Base-by-base conservation (phyloP, 1,140 invertebrate species). In the Pinna nobilis region DNA sequence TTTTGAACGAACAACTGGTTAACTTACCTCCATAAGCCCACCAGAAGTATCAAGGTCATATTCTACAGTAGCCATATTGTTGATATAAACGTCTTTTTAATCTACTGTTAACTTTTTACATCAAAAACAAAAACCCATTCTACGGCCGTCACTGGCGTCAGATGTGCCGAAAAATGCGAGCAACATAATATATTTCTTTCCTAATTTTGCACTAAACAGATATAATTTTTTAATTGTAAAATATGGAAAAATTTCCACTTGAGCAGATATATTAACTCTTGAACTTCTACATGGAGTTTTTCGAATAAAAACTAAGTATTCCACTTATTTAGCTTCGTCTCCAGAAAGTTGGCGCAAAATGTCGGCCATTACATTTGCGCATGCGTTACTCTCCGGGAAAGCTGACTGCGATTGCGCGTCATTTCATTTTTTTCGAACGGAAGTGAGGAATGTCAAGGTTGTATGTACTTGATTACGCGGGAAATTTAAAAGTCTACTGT, bases 31-130 rank as follows among this genome's bases (percentile, higher is more conserved):
- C 92, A 94, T 94, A 28, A 93, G 87, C 69, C 92, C 92, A 75
- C 92, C 92, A 70, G 92, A 91, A 37, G 90, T 91, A 80, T 92
- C 91, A 65, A 93, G 87, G 88, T 93, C 92, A 84, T 93, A 93
- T 70, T 88, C 82, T 20, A 84, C 81, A 41, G 86, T 78, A 65
- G 82, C 77, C 84, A 86, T 86, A 41, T 74, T 82, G 95, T 90
- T 96, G 96, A 20, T 95, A 97, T 90, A 94, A 94, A 2, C 90
- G 88, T 82, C 95, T 96, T 78, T 96, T 96, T 30, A 41, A 25
- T 7, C 18, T 55, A 13, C 50, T 51, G 47, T 32, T 32, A 41
- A 23, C 25, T 59, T 67, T 51, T 63, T 67, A 72, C 39, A 9
- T 50, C 63, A 64, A 37, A 71, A 60, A 53, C 50, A 64, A 55